phyloP scores from a whole-genome alignment of 2,113 vertebrate genomes.

The Dermatemys mawii region DNA sequence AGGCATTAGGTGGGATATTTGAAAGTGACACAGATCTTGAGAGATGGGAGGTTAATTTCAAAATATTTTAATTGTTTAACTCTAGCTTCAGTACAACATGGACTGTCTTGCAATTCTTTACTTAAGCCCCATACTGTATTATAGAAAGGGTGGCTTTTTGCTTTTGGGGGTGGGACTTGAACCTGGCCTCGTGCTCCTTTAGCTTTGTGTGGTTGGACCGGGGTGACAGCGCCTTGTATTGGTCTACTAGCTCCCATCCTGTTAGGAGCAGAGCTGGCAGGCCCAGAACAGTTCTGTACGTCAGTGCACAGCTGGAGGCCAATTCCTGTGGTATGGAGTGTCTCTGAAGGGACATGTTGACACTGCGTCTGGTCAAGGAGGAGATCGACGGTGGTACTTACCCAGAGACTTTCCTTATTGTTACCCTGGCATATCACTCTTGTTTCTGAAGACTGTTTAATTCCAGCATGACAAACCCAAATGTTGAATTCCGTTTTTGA shows the following conservation, averaged over 20 bases:
- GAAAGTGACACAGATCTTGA: not conserved
- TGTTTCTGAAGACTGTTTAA: not conserved
- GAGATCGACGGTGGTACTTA: fast-evolving
- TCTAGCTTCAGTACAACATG: fast-evolving
- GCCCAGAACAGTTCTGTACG: no score
- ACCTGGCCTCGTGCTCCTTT: not conserved
- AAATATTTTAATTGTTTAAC: not conserved
- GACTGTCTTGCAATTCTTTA: fast-evolving
- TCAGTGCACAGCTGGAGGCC: not conserved
- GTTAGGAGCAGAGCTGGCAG: not conserved
- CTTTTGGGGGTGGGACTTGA: not conserved
- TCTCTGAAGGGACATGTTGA: not conserved
- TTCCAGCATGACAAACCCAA: not conserved
- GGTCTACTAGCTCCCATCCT: not conserved
- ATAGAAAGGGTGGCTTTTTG: not conserved
- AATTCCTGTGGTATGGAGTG: not conserved
- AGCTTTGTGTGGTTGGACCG: not conserved
- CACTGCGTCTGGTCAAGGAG: not conserved
- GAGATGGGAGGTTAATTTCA: not conserved
- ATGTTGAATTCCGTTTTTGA: not conserved
- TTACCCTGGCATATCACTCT: fast-evolving
- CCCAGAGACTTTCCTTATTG: not conserved
- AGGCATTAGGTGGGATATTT: not conserved
- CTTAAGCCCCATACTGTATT: not conserved
- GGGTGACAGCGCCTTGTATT: not conserved